Evolutionary conservation across 2,888 invertebrate genomes (phyloP).

Genomic region (Cataglyphis cursor): DNA sequence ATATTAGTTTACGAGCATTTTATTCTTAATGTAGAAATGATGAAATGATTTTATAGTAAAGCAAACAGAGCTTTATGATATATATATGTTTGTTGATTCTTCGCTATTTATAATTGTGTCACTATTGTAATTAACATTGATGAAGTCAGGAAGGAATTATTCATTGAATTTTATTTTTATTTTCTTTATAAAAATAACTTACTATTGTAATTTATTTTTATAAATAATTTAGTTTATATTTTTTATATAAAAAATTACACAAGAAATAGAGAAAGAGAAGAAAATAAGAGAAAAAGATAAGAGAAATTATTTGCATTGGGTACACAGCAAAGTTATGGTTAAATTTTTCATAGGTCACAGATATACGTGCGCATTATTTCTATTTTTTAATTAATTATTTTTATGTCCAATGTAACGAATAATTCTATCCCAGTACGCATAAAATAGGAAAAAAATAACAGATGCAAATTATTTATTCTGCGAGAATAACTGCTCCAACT

Average conservation of each 20-base stretch:
- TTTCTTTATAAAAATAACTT: background rate
- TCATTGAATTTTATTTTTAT: background rate
- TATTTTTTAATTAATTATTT: slow-evolving; percentile 9
- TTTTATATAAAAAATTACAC: background rate
- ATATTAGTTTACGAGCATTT: background rate
- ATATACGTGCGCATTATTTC: background rate
- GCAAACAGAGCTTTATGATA: background rate
- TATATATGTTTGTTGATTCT: background rate
- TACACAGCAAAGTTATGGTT: background rate
- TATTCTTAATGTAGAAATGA: background rate
- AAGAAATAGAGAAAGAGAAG: too few species aligned
- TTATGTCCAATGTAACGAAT: background rate
- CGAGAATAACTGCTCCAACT: background rate
- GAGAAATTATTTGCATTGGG: background rate
- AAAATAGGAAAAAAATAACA: slow-evolving; percentile 4
- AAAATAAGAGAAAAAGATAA: background rate
- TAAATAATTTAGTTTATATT: background rate
- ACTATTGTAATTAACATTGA: background rate
- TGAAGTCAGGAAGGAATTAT: background rate
- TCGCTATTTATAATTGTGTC: background rate
- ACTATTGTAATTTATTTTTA: background rate
- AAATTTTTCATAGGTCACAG: background rate
- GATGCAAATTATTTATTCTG: background rate
- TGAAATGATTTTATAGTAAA: background rate
- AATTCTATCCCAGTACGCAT: background rate